phyloP scores from a whole-genome alignment of 2,797 vertebrate genomes.

The Tokudaia tokunoshimensis region DNA sequence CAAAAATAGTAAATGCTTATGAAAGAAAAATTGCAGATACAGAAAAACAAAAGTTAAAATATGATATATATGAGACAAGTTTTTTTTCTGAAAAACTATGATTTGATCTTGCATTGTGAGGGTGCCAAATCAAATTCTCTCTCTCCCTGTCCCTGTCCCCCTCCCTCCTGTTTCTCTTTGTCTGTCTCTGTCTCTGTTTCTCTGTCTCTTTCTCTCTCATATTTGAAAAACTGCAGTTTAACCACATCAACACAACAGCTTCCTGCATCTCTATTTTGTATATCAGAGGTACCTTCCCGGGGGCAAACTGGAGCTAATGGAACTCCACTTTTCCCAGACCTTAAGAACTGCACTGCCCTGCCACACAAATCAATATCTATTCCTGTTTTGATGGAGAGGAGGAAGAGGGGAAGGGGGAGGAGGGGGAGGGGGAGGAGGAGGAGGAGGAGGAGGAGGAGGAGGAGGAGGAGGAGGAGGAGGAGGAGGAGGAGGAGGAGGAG shows the following conservation, averaged over 20 bases:
- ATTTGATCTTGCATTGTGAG: not conserved
- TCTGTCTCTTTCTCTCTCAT: constrained; percentile 5
- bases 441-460: not conserved
- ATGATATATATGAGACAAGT: not conserved
- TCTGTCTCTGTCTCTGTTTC: constrained; percentile 15
- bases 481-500: not conserved
- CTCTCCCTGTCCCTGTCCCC: not conserved
- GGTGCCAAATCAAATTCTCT: not conserved
- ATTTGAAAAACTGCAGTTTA: constrained; percentile 31
- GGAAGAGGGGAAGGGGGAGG: not conserved
- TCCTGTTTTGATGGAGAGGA: not conserved
- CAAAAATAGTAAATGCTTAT: constrained; percentile 48
- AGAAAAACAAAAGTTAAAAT: constrained; percentile 49
- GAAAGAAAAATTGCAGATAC: constrained; percentile 56
- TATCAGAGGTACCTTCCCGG: not conserved
- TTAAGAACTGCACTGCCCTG: not conserved
- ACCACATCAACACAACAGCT: not conserved
- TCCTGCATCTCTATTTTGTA: not conserved
- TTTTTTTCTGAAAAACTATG: not conserved
- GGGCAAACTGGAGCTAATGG: not conserved
- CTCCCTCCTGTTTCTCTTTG: constrained; percentile 14
- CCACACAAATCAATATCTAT: not conserved
- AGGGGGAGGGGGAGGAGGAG: not conserved
- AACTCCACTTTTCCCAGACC: not conserved
- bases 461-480: not conserved